Conservation (phyloP, 2,888 invertebrate genomes). For the Platerodrilus igneus region DNA sequence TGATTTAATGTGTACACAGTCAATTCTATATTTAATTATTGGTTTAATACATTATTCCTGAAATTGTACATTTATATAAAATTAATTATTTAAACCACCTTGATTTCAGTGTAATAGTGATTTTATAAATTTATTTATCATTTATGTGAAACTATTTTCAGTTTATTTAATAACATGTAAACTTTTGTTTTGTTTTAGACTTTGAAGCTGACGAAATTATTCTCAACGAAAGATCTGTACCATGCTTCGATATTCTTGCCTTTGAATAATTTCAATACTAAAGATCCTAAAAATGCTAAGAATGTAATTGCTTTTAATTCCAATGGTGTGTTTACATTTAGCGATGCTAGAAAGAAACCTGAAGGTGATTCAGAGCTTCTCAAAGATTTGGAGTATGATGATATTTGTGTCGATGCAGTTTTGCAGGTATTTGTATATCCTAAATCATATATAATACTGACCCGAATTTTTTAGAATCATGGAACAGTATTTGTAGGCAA, state of each 20-base stretch:
- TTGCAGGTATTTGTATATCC: constrained; percentile 56
- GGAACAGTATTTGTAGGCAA: constrained; percentile 63
- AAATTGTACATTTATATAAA: no score
- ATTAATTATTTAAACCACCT: no score
- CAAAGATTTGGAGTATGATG: constrained; percentile 53
- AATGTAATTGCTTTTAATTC: constrained; percentile 60
- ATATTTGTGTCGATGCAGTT: constrained; percentile 65
- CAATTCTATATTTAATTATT: no score
- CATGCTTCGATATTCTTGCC: constrained; percentile 61
- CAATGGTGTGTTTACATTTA: constrained; percentile 58
- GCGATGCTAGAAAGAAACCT: constrained; percentile 59
- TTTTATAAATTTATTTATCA: no score
- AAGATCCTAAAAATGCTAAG: constrained; percentile 53
- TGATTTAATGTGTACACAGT: no score
- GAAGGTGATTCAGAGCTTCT: constrained; percentile 55
- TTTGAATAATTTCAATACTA: constrained; percentile 53
- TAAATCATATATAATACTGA: constrained; percentile 4
- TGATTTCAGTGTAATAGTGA: no score
- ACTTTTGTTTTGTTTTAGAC: no score
- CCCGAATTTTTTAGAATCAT: constrained; percentile 49
- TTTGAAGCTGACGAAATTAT: no score
- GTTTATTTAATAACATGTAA: no score
- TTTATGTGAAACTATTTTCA: no score
- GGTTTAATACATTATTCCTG: no score
- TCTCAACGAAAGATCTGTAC: constrained; percentile 58